phyloP scores from a whole-genome alignment of 1,140 invertebrate genomes.

The Pomacea maculata region DNA sequence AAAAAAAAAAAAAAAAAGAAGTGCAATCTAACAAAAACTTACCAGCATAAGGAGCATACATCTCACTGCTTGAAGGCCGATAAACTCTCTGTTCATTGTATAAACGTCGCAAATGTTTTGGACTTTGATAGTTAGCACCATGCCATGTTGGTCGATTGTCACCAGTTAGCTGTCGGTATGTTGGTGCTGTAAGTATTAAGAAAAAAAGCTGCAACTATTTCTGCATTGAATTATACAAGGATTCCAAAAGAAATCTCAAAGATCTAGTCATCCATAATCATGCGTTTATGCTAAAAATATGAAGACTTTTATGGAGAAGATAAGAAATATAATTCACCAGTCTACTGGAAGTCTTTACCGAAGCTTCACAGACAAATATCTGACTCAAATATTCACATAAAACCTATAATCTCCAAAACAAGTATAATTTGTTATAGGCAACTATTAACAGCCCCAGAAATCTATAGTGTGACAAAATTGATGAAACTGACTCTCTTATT shows the following conservation, averaged over 20 bases:
- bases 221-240: not conserved
- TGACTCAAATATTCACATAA: not conserved
- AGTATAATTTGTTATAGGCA: not conserved
- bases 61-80: no score
- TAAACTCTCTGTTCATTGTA: no score
- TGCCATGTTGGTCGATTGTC: slow-evolving; percentile 8
- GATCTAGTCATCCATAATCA: not conserved
- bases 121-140: slow-evolving; percentile 2
- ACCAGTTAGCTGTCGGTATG: not conserved
- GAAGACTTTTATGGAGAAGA: not conserved
- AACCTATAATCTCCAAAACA: not conserved
- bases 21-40: no score
- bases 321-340: not conserved
- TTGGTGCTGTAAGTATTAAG: not conserved
- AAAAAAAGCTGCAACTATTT: not conserved
- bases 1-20: no score
- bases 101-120: not conserved
- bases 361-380: not conserved
- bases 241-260: not conserved
- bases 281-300: not conserved
- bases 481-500: not conserved
- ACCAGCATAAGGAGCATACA: no score
- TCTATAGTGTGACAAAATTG: not conserved
- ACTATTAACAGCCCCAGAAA: not conserved
- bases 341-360: not conserved